Evolutionary conservation across 2,888 invertebrate species (phyloP).

Genomic region (Scelioninae gen. 2): DNA sequence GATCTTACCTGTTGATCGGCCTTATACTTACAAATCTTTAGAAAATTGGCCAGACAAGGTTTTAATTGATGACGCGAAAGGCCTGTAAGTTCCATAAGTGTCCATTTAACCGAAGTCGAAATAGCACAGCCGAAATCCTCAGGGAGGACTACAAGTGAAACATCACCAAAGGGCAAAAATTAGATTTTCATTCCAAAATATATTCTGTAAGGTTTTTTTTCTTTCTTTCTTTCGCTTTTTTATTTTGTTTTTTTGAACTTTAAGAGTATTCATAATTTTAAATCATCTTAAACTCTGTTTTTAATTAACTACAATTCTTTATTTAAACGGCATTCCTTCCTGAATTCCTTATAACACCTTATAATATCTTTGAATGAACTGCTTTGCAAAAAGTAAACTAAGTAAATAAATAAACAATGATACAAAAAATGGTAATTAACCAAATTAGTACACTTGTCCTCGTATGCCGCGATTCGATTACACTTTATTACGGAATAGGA

Average conservation of each 20-base stretch:
- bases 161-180: conserved; percentile 75
- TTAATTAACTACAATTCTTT: conserved; percentile 22
- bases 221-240: conserved; percentile 15
- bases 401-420: conserved; percentile 7
- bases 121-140: conserved; percentile 61
- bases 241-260: conserved; percentile 6
- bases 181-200: conserved; percentile 66
- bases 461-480: conserved; percentile 29
- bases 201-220: background rate
- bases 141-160: conserved; percentile 76
- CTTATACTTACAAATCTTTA: conserved; percentile 47
- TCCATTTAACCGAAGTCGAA: conserved; percentile 49
- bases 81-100: conserved; percentile 42
- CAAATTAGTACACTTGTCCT: conserved; percentile 30
- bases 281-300: conserved; percentile 4
- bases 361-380: conserved; percentile 12
- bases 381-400: conserved; percentile 26
- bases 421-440: conserved; percentile 6
- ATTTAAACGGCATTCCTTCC: conserved; percentile 14
- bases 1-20: conserved; percentile 43
- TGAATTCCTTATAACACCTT: conserved; percentile 30
- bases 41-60: conserved; percentile 33
- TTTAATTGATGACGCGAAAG: conserved; percentile 50
- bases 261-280: background rate
- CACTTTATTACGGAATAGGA: conserved; percentile 41